Conservation (phyloP, 2,797 vertebrate species). For the Sylvia borin region DNA sequence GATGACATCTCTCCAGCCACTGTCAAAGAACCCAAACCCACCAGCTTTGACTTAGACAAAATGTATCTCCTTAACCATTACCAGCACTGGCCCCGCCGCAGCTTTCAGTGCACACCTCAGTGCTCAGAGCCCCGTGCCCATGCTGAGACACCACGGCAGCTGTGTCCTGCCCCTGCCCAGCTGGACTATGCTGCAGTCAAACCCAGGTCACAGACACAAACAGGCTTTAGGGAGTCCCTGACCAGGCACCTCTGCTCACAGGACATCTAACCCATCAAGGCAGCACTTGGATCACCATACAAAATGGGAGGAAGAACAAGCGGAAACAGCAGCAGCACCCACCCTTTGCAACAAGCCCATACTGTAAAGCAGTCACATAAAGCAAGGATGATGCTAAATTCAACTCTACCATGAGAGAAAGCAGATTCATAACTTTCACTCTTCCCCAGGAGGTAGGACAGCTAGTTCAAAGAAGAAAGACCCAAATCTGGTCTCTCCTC, state of each 20-base stretch:
- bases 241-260: not conserved
- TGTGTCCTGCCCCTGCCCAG: not conserved
- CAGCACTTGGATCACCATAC: not conserved
- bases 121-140: not conserved
- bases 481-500: slow-evolving; percentile 11
- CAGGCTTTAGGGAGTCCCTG: not conserved
- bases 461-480: slow-evolving; percentile 2
- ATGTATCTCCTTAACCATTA: not conserved
- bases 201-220: not conserved
- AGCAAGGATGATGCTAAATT: not conserved
- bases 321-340: not conserved
- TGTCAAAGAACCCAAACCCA: not conserved
- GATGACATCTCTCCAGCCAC: not conserved
- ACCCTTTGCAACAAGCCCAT: not conserved
- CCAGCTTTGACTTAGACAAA: not conserved
- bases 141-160: not conserved
- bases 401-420: not conserved
- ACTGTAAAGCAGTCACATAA: not conserved
- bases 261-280: not conserved
- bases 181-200: not conserved
- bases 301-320: not conserved
- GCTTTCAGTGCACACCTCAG: not conserved
- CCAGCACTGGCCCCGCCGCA: not conserved
- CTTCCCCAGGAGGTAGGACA: not conserved
- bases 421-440: not conserved